A percentile compares a stretch with the other conserved stretches of the same genome.
Evolutionary conservation across 2,888 invertebrate genomes (phyloP).

Genomic region (Malachius bipustulatus): DNA sequence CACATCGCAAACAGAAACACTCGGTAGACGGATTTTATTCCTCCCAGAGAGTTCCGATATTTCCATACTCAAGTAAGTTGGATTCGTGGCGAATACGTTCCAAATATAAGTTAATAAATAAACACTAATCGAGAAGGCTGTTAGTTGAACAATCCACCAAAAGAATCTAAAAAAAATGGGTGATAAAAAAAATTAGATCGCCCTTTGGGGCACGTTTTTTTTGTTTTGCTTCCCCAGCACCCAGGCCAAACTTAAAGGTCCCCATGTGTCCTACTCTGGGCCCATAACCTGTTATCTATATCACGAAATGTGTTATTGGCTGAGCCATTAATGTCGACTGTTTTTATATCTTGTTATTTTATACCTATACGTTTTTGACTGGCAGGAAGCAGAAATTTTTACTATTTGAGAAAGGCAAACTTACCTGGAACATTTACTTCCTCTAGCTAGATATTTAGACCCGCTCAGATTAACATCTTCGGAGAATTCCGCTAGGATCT

Average conservation of each 20-base stretch:
- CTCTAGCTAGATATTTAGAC: slow-evolving; percentile 9
- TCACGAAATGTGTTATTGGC: too few relatives aligned
- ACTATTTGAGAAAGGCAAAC: neutral
- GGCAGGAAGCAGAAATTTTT: too few relatives aligned
- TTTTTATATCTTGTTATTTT: neutral
- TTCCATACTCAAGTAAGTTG: slow-evolving; percentile 40
- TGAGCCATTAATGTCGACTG: neutral
- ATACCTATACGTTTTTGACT: too few relatives aligned
- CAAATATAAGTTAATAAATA: slow-evolving; percentile 22
- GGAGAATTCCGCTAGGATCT: too few relatives aligned
- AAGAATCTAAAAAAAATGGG: slow-evolving; percentile 22
- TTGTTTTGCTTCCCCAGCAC: too few relatives aligned
- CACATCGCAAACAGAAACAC: slow-evolving; percentile 47
- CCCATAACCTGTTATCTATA: too few relatives aligned
- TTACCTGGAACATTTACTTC: slow-evolving; percentile 9
- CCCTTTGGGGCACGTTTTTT: too few relatives aligned
- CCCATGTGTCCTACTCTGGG: too few relatives aligned
- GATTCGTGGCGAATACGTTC: slow-evolving; percentile 27
- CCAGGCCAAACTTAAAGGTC: too few relatives aligned
- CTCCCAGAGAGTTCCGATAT: slow-evolving; percentile 42
- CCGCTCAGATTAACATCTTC: slow-evolving; percentile 10
- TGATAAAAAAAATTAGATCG: too few relatives aligned
- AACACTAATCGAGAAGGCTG: slow-evolving; percentile 21
- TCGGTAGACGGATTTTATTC: slow-evolving; percentile 50
- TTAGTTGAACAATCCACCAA: slow-evolving; percentile 25